Conservation (phyloP, 2,113 vertebrate species). For the Hylia prasina region DNA sequence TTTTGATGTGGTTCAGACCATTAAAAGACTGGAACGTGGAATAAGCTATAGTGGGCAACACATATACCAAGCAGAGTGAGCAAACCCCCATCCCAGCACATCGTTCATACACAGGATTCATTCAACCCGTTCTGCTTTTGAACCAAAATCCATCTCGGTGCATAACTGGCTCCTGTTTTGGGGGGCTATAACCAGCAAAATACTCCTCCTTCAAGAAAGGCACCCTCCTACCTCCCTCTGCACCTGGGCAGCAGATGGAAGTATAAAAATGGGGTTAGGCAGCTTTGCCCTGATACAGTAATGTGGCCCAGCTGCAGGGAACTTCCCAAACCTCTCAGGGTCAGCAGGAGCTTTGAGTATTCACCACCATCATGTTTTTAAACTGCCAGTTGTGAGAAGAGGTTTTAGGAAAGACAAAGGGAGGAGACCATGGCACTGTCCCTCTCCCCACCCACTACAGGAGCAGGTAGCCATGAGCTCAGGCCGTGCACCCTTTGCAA, state of each 20-base stretch:
- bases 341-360: not conserved
- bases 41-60: not conserved
- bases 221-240: not conserved
- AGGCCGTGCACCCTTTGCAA: no score
- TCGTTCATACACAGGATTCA: not conserved
- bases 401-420: not conserved
- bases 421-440: accelerated
- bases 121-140: not conserved
- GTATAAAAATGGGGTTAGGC: not conserved
- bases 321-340: not conserved
- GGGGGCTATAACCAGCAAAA: not conserved
- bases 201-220: not conserved
- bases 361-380: not conserved
- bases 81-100: not conserved
- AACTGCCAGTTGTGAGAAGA: not conserved
- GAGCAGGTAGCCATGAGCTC: not conserved
- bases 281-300: not conserved
- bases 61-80: not conserved
- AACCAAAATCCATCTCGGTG: not conserved
- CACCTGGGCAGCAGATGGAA: no score
- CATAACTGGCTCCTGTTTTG: not conserved
- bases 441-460: accelerated
- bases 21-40: not conserved
- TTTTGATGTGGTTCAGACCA: not conserved
- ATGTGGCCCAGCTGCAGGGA: accelerated